These are phyloP conservation scores for Pyrrhosoma nymphula DNA, from an alignment of 2,888 invertebrate species.

Conservation along the genomic window DNA sequence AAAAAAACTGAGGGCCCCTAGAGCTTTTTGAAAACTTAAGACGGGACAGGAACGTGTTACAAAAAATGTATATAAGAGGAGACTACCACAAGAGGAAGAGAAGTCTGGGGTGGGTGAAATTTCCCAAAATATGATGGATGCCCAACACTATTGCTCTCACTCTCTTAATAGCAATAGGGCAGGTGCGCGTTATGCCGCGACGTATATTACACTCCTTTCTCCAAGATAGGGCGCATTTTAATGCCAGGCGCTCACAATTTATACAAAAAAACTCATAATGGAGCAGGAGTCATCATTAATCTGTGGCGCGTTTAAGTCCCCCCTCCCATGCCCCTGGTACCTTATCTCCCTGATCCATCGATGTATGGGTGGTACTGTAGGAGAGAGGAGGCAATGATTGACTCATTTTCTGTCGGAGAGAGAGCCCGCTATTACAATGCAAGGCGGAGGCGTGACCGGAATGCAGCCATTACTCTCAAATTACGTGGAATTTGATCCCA, in stretches of 20 bases:
- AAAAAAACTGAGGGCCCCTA: too few relatives aligned
- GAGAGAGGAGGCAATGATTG: background rate
- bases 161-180: conserved; percentile 19
- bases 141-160: background rate
- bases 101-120: background rate
- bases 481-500: conserved; percentile 8
- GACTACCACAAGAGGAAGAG: background rate
- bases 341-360: background rate
- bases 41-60: background rate
- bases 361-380: background rate
- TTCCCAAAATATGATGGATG: conserved; percentile 14
- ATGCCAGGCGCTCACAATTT: background rate
- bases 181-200: conserved; percentile 5
- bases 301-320: background rate
- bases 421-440: background rate
- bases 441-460: background rate
- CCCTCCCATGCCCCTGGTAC: background rate
- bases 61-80: background rate
- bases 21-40: background rate
- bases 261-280: background rate
- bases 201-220: conserved; percentile 9
- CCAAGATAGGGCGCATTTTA: background rate
- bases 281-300: background rate
- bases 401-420: background rate
- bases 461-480: background rate